phyloP scores from a whole-genome alignment of 2,888 invertebrate species.

The Andrena flavipes region DNA sequence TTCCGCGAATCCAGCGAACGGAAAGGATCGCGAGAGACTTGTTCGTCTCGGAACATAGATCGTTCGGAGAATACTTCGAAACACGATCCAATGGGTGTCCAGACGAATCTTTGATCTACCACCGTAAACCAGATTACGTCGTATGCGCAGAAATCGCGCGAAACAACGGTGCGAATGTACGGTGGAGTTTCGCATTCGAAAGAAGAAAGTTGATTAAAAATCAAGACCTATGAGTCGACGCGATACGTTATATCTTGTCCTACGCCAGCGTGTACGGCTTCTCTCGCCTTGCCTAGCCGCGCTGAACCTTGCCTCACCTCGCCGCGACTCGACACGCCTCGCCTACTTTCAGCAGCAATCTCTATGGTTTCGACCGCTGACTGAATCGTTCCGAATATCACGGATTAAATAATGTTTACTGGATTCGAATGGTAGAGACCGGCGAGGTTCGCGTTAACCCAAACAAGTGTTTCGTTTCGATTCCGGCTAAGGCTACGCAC shows the following conservation, averaged over 20 bases:
- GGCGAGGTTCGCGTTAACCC: background rate
- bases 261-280: constrained; percentile 1
- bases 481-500: background rate
- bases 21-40: background rate
- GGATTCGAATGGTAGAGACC: too few species aligned
- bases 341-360: background rate
- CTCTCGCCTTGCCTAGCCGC: background rate
- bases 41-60: constrained; percentile 63
- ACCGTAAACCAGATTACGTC: constrained; percentile 36
- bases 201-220: background rate
- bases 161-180: constrained; percentile 48
- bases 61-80: constrained; percentile 11
- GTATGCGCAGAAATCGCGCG: constrained; percentile 18
- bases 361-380: too few species aligned
- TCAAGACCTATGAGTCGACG: background rate
- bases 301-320: background rate
- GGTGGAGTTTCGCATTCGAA: constrained; percentile 28
- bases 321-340: background rate
- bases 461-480: background rate
- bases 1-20: background rate
- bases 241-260: background rate
- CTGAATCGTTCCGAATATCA: too few species aligned
- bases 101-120: constrained; percentile 62
- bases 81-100: constrained; percentile 65
- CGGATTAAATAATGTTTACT: too few species aligned